These are phyloP conservation scores for Nebria brevicollis DNA, from an alignment of 2,888 invertebrate genomes.

Conservation along the genomic window DNA sequence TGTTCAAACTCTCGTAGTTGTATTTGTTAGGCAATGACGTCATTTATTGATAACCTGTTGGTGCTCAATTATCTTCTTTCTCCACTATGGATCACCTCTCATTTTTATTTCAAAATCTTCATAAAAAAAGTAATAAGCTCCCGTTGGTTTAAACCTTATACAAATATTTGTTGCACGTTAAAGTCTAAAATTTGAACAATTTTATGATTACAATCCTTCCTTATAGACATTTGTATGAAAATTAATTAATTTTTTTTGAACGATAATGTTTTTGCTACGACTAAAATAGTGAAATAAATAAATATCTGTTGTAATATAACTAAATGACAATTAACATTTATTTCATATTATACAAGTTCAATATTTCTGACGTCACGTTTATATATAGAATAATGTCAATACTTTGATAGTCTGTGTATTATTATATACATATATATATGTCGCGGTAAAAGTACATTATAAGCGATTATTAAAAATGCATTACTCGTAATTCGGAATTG, in stretches of 20 bases:
- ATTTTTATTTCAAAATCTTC: background rate
- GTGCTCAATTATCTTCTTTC: background rate
- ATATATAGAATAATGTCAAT: background rate
- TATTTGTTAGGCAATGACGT: background rate
- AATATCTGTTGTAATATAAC: background rate
- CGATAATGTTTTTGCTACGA: no score
- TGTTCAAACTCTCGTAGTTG: no score
- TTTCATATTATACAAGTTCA: background rate
- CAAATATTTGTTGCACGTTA: no score
- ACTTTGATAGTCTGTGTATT: background rate
- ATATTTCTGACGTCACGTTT: background rate
- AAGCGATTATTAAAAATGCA: no score
- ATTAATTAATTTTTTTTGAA: no score
- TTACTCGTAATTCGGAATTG: no score
- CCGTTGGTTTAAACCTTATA: no score
- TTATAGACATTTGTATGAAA: no score
- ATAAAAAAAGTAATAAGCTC: no score
- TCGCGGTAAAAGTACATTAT: no score
- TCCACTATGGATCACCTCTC: background rate
- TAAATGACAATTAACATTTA: background rate
- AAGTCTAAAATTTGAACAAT: no score
- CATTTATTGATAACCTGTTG: background rate
- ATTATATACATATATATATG: background rate
- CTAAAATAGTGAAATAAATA: background rate
- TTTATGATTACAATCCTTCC: no score